Evolutionary conservation across 2,888 invertebrate genomes (phyloP), one percentile per base, ranked within the genome.

Genomic region (Cistogaster globosa): DNA sequence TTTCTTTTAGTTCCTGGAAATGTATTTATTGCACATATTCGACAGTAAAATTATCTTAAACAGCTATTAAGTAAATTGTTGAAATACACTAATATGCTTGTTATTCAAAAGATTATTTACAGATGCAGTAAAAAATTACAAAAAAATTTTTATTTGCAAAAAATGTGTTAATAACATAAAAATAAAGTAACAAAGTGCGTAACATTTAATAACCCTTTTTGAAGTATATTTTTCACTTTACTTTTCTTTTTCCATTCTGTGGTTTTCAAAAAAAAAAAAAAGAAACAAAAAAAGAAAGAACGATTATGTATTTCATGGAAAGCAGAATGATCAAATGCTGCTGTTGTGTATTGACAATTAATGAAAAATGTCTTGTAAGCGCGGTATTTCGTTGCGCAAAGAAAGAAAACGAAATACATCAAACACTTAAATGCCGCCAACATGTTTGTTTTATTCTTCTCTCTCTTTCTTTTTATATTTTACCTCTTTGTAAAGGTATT

Each of bases 131-230:
- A 65, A 32, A 42, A 16, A 63, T 26, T 14, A 22, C 7, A n/a
- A n/a, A n/a, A n/a, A n/a, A n/a, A 7, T 16, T 12, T 42, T 42
- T 42, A 0, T 4, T 42, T 26, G 57, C 32, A 62, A 75, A 81
- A 75, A 32, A 77, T 76, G 81, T 76, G 81, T 69, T 76, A 82
- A 82, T 82, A 82, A 76, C 75, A 82, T 57, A 62, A 81, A 79
- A 75, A 79, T 65, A 76, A 71, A 84, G 67, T 71, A 65, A 72
- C 74, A 65, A 81, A 81, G 74, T 85, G 84, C 77, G 84, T 85
- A 85, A 85, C 81, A 81, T 85, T 85, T 81, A 85, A 85, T 81
- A 81, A 76, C 81, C 81, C 69, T 76, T 62, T 45, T 42, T 48
- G 32, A 22, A 22, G 6, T 20, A 5, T 32, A 58, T 32, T n/a